Conservation (phyloP, 1,140 invertebrate genomes). For the Drosophila rufa region DNA sequence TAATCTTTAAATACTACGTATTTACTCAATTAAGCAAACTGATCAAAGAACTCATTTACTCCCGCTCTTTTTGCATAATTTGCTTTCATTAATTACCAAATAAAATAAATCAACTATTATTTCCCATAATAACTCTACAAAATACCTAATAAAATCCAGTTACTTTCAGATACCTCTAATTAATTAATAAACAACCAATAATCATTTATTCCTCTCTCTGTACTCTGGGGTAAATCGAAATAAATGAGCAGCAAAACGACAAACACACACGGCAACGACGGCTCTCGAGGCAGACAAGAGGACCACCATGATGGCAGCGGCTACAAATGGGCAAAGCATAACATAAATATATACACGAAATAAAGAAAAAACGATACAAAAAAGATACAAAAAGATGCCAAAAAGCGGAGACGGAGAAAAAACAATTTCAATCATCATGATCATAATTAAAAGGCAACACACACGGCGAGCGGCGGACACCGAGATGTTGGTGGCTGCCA, state of each 20-base stretch:
- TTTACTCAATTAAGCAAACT: neutral
- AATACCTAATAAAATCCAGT: neutral
- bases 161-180: neutral
- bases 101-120: neutral
- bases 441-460: conserved; percentile 82
- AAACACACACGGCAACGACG: conserved; percentile 40
- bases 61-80: neutral
- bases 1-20: too few relatives aligned
- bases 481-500: conserved; percentile 28
- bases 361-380: conserved; percentile 4
- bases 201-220: conserved; percentile 25
- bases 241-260: conserved; percentile 79
- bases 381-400: conserved; percentile 64
- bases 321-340: conserved; percentile 81
- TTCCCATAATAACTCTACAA: neutral
- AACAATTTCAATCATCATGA: conserved; percentile 82
- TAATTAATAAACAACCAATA: conserved; percentile 10
- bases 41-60: neutral
- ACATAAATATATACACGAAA: conserved; percentile 46
- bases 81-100: neutral
- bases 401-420: conserved; percentile 65
- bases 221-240: conserved; percentile 41
- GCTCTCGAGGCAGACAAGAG: conserved; percentile 67
- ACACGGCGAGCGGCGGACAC: neutral
- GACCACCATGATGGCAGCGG: conserved; percentile 76